Base-by-base conservation (phyloP, 1,140 invertebrate genomes). In the Macrocentrus cingulum region DNA sequence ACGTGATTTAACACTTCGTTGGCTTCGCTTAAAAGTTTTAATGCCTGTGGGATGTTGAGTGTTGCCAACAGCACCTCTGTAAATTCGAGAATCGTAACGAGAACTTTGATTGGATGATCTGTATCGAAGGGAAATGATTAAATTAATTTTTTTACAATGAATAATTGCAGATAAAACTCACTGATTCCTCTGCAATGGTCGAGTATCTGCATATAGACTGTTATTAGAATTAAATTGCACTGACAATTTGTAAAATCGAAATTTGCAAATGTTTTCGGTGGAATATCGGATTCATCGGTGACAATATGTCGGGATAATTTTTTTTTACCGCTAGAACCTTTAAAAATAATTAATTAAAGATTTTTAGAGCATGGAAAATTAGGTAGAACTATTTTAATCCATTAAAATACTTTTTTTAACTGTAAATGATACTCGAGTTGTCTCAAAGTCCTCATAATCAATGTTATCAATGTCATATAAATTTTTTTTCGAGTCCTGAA, bases 181-280 rank as follows among this genome's bases (percentile, higher is more conserved):
- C 83, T 81, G 48, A 83, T 81, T 29, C 80, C 81, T 18, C 72
- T 71, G 63, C 82, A 85, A 59, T 86, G 84, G 5, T 82, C 79
- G 13, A 85, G 71, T 2, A 84, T 74, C 64, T 85, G 84, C 1
- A 70, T 76, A 46, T 85, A 85, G n/a, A 80, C 77, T 0, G 80
- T 79, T 6, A 74, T 69, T 11, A 86, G 62, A 46, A 84, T 84
- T 2, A 81, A 58, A 36, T 80, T 65, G 61, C 85, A 86, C 60
- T 84, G 76, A 59, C 85, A 86, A 25, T 77, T 67, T 11, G 65
- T 62, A 53, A 81, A 83, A 61, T 82, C 75, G 2, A 75, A 52
- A 8, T 72, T 59, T 2, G 76, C 76, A 56, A 82, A 83, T 0
- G 74, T 75, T 34, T 67, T 61, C 0, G 66, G 74, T 2, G 74